phyloP scores from a whole-genome alignment of 2,113 vertebrate species.

The Cygnus atratus region DNA sequence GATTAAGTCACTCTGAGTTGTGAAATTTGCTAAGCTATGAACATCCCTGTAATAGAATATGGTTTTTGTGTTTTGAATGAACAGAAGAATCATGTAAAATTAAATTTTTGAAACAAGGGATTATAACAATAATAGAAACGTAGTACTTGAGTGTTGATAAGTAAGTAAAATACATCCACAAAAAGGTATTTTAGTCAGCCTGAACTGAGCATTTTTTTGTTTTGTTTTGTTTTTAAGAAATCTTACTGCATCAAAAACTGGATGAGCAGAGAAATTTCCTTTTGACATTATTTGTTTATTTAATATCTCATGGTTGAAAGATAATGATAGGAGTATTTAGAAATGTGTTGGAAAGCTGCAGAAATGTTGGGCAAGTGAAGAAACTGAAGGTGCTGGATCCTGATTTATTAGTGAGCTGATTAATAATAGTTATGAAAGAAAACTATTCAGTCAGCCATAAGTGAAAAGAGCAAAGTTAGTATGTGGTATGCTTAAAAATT shows the following conservation, averaged over 20 bases:
- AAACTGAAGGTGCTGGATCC: not conserved
- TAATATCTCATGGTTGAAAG: not conserved
- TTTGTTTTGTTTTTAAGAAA: not conserved
- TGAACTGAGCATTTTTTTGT: not conserved
- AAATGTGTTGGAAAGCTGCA: not conserved
- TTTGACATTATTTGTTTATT: not conserved
- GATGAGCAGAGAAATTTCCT: not conserved
- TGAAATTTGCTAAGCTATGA: not conserved
- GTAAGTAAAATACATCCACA: not conserved
- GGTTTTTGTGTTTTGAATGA: not conserved
- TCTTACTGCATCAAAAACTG: not conserved
- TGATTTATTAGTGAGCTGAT: not conserved
- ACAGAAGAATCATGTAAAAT: not conserved
- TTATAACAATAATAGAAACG: not conserved
- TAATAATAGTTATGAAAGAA: not conserved
- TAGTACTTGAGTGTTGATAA: not conserved
- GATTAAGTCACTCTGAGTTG: not conserved
- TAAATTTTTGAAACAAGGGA: not conserved
- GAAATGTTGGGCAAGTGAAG: not conserved
- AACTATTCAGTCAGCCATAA: not conserved
- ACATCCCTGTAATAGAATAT: not conserved
- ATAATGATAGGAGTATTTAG: not conserved
- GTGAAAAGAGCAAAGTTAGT: not conserved
- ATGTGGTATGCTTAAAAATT: not conserved
- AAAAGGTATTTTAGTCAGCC: not conserved